Evolutionary conservation across 2,797 vertebrate species (phyloP).

Genomic region (Eremophila alpestris): DNA sequence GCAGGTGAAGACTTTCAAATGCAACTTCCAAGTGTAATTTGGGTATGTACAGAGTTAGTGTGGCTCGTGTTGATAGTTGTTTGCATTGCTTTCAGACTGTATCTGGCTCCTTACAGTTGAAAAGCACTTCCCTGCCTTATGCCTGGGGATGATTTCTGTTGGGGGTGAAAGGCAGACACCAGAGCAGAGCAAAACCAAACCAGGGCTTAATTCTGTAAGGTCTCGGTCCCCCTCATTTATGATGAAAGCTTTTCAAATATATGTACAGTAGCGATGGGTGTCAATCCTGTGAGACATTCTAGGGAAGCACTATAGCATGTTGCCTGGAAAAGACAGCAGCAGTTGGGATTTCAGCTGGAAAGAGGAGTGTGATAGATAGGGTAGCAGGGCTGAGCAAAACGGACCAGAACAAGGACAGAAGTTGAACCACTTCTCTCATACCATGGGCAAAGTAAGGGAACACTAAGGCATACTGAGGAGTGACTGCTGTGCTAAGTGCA

Average conservation of each 20-base stretch:
- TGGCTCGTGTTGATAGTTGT: neutral
- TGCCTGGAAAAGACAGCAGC: neutral
- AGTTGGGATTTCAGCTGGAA: neutral
- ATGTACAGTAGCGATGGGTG: neutral
- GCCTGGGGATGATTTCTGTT: neutral
- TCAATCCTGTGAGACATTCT: neutral
- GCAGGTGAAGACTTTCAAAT: neutral
- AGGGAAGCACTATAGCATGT: rapidly evolving
- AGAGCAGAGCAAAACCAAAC: neutral
- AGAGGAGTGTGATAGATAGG: neutral
- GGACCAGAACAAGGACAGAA: neutral
- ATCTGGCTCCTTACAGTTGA: neutral
- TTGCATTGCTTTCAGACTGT: neutral
- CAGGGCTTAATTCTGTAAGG: neutral
- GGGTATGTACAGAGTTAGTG: neutral
- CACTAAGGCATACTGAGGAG: neutral
- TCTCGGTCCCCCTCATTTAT: neutral
- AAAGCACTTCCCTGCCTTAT: neutral
- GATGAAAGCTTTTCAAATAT: neutral
- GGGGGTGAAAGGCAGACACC: conserved; percentile 34
- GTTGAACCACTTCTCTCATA: neutral
- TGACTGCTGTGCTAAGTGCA: neutral
- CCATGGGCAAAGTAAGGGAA: neutral
- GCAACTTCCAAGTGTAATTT: neutral
- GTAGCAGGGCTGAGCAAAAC: neutral